Evolutionary conservation across 2,888 invertebrate genomes (phyloP).

Genomic region (Agrotis exclamationis): DNA sequence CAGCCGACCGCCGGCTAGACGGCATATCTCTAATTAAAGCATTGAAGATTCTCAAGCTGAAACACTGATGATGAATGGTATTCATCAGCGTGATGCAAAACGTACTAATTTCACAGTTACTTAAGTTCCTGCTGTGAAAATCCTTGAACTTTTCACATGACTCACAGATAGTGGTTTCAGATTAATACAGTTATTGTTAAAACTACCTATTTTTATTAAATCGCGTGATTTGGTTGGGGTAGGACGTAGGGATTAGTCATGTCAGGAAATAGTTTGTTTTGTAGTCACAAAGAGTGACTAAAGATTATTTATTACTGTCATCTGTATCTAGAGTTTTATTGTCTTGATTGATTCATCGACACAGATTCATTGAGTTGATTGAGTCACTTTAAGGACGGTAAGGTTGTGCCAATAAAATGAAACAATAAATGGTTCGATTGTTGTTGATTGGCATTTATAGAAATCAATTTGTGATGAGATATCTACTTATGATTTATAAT

Average conservation of each 20-base stretch:
- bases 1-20: too few relatives aligned
- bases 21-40: too few relatives aligned
- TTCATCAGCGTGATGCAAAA: background rate
- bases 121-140: conserved; percentile 15
- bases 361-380: conserved; percentile 27
- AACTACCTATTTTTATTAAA: conserved; percentile 19
- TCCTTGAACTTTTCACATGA: conserved; percentile 43
- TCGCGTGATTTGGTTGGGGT: conserved; percentile 46
- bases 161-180: conserved; percentile 29
- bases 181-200: conserved; percentile 28
- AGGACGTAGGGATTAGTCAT: conserved; percentile 48
- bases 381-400: background rate
- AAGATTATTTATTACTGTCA: conserved; percentile 37
- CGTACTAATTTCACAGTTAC: conserved; percentile 14
- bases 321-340: conserved; percentile 20
- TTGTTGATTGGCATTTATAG: background rate
- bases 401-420: background rate
- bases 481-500: too few relatives aligned
- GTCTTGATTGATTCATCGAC: conserved; percentile 54
- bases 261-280: conserved; percentile 48
- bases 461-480: too few relatives aligned
- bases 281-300: conserved; percentile 51
- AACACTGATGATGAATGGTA: conserved; percentile 3
- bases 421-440: background rate
- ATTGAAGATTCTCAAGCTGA: conserved; percentile 8